Evolutionary conservation across 2,797 vertebrate genomes (phyloP), one percentile per base, ranked within the genome.

Genomic region (Varecia variegata): DNA sequence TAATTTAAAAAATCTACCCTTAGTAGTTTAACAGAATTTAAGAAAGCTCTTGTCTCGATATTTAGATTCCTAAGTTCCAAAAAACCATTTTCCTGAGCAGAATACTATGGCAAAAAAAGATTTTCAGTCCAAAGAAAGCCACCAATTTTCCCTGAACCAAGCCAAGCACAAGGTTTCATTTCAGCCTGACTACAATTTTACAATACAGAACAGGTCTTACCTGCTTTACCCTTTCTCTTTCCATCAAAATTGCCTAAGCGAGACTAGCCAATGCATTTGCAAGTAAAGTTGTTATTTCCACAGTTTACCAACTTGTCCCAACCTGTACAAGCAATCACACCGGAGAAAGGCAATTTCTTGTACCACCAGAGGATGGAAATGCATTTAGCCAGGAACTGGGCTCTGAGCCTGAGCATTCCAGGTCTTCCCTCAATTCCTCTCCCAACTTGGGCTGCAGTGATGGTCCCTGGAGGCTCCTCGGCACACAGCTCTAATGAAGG

Each of bases 211-310:
- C 87, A 87, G 52, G 73, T 90, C 82, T 84, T 88, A 92, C 88
- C 88, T 88, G 73, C 68, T 93, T 84, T 20, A 2, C 50, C 38
- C n/a, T 92, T 87, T 88, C 74, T 93, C 58, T 93, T 95, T 97
- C 73, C 76, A 94, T 17, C 80, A 92, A 89, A 96, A 94, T 84
- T 90, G 47, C 76, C 90, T 92, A 54, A 82, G 88, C 65, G 58
- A 87, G 38, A 52, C 50, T 45, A 80, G 62, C 90, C 45, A 80
- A 58, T 20, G 32, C 13, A 50, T 65, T 67, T 80, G 58, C 17
- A 73, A 87, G 40, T 67, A n/a, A 80, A 86, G 35, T 50, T 70
- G n/a, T 94, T 92, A 85, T 88, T 95, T 82, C 88, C 30, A 80
- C 62, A 47, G 56, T 68, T 85, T 88, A 45, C 68, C 80, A 88